Evolutionary conservation across 2,797 vertebrate species (phyloP).

Genomic region (Philypnodon macrostomus): DNA sequence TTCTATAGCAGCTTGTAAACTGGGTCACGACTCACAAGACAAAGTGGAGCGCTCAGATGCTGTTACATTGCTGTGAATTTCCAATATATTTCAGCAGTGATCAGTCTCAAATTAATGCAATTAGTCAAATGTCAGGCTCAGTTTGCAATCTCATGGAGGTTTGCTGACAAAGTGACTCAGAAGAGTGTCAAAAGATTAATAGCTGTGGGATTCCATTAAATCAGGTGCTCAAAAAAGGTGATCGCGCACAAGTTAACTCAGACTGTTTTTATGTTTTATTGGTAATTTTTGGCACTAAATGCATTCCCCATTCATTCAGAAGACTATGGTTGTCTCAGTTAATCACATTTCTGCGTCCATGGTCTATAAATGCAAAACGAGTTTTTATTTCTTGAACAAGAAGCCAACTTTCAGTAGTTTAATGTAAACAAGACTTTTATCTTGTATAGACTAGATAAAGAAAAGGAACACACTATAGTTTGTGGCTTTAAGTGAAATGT

Average conservation of each 20-base stretch:
- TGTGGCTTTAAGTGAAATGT: too few relatives aligned
- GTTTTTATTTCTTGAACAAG: too few relatives aligned
- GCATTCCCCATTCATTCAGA: too few relatives aligned
- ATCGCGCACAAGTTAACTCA: constrained; percentile 59
- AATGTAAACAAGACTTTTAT: too few relatives aligned
- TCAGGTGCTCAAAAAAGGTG: constrained; percentile 55
- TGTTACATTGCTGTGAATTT: constrained; percentile 54
- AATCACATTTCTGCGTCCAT: too few relatives aligned
- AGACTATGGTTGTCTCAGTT: too few relatives aligned
- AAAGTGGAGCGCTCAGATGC: constrained; percentile 39
- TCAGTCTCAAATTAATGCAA: constrained; percentile 76
- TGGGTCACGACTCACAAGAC: constrained; percentile 49
- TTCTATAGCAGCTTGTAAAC: constrained; percentile 29
- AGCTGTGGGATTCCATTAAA: constrained; percentile 68
- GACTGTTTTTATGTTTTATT: neutral
- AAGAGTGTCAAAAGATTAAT: constrained; percentile 74
- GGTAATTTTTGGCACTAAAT: too few relatives aligned
- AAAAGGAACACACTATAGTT: too few relatives aligned
- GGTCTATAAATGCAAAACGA: too few relatives aligned
- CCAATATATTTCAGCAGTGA: constrained; percentile 64
- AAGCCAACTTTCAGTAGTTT: too few relatives aligned
- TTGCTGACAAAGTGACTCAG: constrained; percentile 69
- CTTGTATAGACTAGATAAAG: too few relatives aligned
- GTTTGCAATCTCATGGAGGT: constrained; percentile 56
- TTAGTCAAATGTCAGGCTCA: constrained; percentile 78